Evolutionary conservation across 2,113 vertebrate species (phyloP).

Genomic region (Deroptyus accipitrinus): DNA sequence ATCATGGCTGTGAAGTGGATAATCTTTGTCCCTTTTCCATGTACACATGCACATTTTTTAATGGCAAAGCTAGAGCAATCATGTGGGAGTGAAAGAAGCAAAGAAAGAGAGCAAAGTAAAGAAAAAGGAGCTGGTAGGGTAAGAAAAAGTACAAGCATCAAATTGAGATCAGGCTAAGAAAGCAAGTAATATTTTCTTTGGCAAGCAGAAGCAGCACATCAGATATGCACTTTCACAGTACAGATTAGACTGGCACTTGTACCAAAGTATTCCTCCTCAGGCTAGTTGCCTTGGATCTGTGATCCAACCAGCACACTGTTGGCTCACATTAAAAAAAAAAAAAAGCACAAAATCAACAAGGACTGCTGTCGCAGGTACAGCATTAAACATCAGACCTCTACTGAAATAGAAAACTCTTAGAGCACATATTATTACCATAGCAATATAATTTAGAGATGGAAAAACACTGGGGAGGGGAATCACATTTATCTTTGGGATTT

Average conservation of each 20-base stretch:
- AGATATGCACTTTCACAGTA: background rate
- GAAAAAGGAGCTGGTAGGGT: background rate
- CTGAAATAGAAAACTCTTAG: background rate
- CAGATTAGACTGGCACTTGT: background rate
- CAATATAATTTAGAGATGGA: background rate
- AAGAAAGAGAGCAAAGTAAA: background rate
- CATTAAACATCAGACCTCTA: background rate
- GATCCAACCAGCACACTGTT: background rate
- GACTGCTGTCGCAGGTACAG: background rate
- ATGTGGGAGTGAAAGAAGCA: background rate
- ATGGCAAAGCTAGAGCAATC: background rate
- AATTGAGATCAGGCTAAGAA: background rate
- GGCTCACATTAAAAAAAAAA: background rate
- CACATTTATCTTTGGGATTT: background rate
- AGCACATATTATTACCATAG: background rate
- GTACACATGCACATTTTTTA: background rate
- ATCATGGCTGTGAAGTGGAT: background rate
- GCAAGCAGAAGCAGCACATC: background rate
- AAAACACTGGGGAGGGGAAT: fast-evolving
- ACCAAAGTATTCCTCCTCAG: background rate
- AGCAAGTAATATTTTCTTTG: background rate
- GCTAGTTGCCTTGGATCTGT: background rate
- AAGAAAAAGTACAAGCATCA: background rate
- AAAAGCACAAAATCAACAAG: background rate
- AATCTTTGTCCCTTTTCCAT: background rate